Evolutionary conservation across 2,888 invertebrate genomes (phyloP).

Genomic region (Drosophila paranaensis): DNA sequence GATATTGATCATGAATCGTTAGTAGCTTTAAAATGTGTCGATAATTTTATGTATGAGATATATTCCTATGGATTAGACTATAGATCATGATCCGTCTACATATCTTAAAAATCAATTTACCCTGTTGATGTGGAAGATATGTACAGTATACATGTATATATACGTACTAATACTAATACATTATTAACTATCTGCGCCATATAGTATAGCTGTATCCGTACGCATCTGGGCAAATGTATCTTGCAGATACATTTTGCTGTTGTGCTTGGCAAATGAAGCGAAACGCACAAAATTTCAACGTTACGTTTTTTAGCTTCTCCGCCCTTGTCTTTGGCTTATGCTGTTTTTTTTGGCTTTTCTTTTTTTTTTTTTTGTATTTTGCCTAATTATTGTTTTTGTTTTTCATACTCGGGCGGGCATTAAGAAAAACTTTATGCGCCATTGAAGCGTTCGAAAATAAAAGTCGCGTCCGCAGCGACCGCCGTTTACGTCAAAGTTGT

Average conservation of each 20-base stretch:
- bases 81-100: background rate
- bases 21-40: background rate
- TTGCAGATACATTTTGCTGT: slow-evolving; percentile 53
- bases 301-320: slow-evolving; percentile 53
- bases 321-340: slow-evolving; percentile 45
- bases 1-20: background rate
- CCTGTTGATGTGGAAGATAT: background rate
- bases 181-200: slow-evolving; percentile 19
- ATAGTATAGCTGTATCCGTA: slow-evolving; percentile 13
- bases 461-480: slow-evolving; percentile 65
- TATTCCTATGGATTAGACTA: too few species aligned
- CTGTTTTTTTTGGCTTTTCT: slow-evolving; percentile 16
- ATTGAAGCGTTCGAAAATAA: slow-evolving; percentile 80
- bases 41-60: background rate
- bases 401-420: slow-evolving; percentile 79
- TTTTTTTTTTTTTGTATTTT: slow-evolving; percentile 42
- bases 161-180: slow-evolving; percentile 8
- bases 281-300: slow-evolving; percentile 65
- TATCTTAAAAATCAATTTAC: background rate
- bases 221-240: slow-evolving; percentile 56
- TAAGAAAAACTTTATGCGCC: slow-evolving; percentile 79
- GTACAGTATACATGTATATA: slow-evolving; percentile 19
- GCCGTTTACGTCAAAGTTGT: slow-evolving; percentile 67
- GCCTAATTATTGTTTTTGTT: slow-evolving; percentile 79
- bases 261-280: slow-evolving; percentile 80